These are phyloP conservation scores for Macroglossus sobrinus DNA, from an alignment of 2,113 vertebrate genomes.

Conservation along the genomic window DNA sequence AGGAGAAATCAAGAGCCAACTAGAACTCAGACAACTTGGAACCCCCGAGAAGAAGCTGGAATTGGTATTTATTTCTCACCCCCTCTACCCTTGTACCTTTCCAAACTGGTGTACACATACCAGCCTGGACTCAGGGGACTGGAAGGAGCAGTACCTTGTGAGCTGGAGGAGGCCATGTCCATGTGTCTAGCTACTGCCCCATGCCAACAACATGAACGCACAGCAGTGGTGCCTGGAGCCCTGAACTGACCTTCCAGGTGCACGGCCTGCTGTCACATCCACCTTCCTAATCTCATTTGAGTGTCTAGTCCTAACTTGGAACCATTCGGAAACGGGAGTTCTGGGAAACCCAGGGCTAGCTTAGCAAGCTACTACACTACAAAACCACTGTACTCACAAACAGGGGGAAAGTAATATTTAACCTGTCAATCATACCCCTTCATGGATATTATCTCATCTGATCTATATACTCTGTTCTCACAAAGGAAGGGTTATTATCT, in stretches of 20 bases:
- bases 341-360: neutral
- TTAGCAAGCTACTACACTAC: neutral
- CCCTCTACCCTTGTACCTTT: neutral
- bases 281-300: neutral
- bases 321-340: neutral
- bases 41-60: neutral
- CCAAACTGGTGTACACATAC: no score
- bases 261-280: neutral
- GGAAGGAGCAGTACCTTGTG: neutral
- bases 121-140: neutral
- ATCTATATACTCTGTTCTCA: neutral
- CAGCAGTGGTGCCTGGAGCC: accelerated
- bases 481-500: neutral
- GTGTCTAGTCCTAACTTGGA: neutral
- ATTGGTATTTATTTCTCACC: neutral
- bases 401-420: neutral
- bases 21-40: neutral
- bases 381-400: neutral
- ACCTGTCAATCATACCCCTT: neutral
- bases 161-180: neutral
- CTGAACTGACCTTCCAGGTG: neutral
- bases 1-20: neutral
- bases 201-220: no score
- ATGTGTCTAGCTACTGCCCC: neutral
- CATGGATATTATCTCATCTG: neutral